Evolutionary conservation across 2,888 invertebrate genomes (phyloP).

Genomic region (Ceratothoa steindachneri): DNA sequence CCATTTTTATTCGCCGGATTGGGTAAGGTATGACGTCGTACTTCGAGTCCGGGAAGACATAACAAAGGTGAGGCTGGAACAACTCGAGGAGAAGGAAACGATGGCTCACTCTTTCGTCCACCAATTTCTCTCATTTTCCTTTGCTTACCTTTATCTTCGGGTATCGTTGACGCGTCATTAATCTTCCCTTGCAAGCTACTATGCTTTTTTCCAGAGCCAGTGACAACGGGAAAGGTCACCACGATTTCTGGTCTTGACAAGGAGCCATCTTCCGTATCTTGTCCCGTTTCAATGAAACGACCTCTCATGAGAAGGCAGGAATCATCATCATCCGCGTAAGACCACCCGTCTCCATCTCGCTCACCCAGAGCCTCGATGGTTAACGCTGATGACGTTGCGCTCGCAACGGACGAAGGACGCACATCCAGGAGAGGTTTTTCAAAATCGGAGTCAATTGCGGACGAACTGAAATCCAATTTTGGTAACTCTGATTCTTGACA

Average conservation of each 20-base stretch:
- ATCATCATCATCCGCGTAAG: neutral
- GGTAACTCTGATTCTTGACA: neutral
- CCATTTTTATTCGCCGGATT: constrained; percentile 1
- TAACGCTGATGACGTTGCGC: neutral
- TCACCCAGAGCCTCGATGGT: neutral
- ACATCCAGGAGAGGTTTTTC: neutral
- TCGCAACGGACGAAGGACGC: neutral
- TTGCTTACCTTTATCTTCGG: neutral
- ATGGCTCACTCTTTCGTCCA: constrained; percentile 19
- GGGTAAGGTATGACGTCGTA: constrained; percentile 40
- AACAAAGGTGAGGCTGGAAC: neutral
- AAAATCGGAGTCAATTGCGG: neutral
- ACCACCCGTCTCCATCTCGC: neutral
- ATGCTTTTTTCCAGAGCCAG: neutral
- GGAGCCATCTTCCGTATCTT: neutral
- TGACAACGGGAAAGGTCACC: neutral
- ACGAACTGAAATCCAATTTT: neutral
- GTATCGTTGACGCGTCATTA: neutral
- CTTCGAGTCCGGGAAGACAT: constrained; percentile 9
- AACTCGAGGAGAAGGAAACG: neutral
- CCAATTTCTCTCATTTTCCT: neutral
- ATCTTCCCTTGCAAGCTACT: neutral
- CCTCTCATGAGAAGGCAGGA: neutral
- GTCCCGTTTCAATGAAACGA: neutral
- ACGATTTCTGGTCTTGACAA: neutral